Evolutionary conservation across 2,113 vertebrate genomes (phyloP), one percentile per base, ranked within the genome.

Genomic region (Sturnira hondurensis): DNA sequence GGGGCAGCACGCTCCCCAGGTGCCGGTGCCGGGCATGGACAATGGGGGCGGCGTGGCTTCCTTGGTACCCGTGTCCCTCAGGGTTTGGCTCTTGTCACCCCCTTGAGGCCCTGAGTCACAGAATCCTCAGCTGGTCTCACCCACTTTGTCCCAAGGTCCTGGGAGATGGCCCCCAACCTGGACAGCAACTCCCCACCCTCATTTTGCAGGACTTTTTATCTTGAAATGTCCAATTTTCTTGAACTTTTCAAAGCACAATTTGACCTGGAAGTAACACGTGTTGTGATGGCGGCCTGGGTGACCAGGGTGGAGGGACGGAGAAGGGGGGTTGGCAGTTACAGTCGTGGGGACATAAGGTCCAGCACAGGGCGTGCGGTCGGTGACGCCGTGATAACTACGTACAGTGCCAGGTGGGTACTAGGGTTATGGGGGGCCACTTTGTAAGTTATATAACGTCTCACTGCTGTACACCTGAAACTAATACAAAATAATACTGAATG

Each of bases 201-300:
- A 52, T 74, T 88, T 88, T 47, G 11, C 26, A 85, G 56, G 17
- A 13, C 20, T 61, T 76, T n/a, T 5, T 82, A 74, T 54, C 74
- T 70, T 84, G 47, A 91, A 74, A 91, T 61, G 45, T 84, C 41
- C 63, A 0, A 33, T 86, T 68, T 81, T 54, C 77, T 88, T 78
- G 41, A 70, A n/a, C 16, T 19, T 70, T 38, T 63, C 56, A 91
- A 54, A 90, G 87, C 70, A 95, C 71, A 84, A 54, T 74, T 19
- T 50, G 87, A 84, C 71, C 74, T 80, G 63, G 22, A 88, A 93
- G 33, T 41, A n/a, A 81, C 9, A 31, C 20, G 45, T n/a, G 24
- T 3, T 43, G 24, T 2, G 4, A 17, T 1, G 1, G 63, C 12
- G 20, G 43, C 38, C 78, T 85, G 54, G 1, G 5, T 11, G 73